A percentile compares a stretch with the other conserved stretches of the same genome.
Evolutionary conservation across 2,888 invertebrate genomes (phyloP).

Genomic region (Cecidostiba fungosa): DNA sequence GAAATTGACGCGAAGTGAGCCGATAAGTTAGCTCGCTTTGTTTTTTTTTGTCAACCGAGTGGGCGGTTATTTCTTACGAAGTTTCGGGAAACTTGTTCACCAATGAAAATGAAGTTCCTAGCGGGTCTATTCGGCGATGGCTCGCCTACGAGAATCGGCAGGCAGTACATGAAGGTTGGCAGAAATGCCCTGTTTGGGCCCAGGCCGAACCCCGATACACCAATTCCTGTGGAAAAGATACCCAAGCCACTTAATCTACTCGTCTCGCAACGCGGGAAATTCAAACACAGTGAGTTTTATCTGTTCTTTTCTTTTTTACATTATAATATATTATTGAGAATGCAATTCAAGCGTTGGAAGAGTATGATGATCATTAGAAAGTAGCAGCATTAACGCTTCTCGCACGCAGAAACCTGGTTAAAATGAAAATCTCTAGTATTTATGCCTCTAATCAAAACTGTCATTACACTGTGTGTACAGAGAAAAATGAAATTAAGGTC

Average conservation of each 20-base stretch:
- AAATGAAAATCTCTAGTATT: neutral
- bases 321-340: neutral
- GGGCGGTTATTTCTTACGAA: conserved; percentile 29
- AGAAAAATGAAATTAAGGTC: conserved; percentile 10
- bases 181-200: conserved; percentile 88
- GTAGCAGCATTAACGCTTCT: too few species aligned
- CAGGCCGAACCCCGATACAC: conserved; percentile 78
- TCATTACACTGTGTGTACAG: neutral
- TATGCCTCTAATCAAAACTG: neutral
- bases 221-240: conserved; percentile 78
- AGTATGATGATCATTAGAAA: neutral
- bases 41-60: conserved; percentile 4
- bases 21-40: neutral
- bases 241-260: conserved; percentile 88
- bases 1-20: conserved; percentile 29
- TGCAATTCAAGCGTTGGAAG: neutral
- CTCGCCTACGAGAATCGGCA: conserved; percentile 85
- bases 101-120: conserved; percentile 77
- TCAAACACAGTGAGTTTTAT: conserved; percentile 89
- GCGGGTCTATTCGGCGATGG: conserved; percentile 76
- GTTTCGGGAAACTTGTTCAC: neutral
- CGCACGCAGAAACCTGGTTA: neutral
- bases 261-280: conserved; percentile 89
- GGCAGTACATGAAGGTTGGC: conserved; percentile 89
- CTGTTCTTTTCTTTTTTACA: conserved; percentile 69